Evolutionary conservation across 2,113 vertebrate species (phyloP), one percentile per base, ranked within the genome.

Genomic region (Arvicanthis niloticus): DNA sequence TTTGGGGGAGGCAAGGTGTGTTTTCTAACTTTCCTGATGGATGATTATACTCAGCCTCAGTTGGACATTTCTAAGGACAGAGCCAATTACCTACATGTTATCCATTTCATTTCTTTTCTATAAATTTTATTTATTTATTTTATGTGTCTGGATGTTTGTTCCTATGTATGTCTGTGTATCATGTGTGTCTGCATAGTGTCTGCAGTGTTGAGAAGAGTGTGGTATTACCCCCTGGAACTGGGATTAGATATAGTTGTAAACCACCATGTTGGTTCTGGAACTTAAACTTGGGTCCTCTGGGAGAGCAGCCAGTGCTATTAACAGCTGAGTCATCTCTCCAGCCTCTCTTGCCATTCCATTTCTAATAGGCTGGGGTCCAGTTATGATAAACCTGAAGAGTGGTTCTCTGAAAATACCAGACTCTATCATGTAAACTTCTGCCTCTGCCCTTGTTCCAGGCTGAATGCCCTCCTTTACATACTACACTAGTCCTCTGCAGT

Each of bases 11-110:
- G 13, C 2, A 19, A 17, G 34, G 11, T 53, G 7, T 53, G 17
- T 24, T 53, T 70, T n/a, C 72, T 81, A 93, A 73, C 53, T 97
- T 89, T 94, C 89, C 67, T 94, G 75, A 87, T 48, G 88, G 87
- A 70, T 84, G 40, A 80, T 34, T 56, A 92, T 51, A 80, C 62
- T 95, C 73, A 93, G 45, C 16, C 65, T 75, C 56, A 87, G 34
- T 34, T 95, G 77, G 89, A 78, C 62, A 93, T 78, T 62, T 24
- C 65, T 87, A 97, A 67, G 51, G 80, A 85, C 56, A 96, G 42
- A 96, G 42, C 81, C 24, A 22, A 78, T 62, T 62, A 53, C 3
- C 29, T 80, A 70, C 24, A 73, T 16, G 26, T 58, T 90, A 82
- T 68, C 81, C 17, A 29, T 45, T 88, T 51, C 13, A 42, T 70